phyloP scores from a whole-genome alignment of 2,888 invertebrate genomes.

The Pterobdella sp. region DNA sequence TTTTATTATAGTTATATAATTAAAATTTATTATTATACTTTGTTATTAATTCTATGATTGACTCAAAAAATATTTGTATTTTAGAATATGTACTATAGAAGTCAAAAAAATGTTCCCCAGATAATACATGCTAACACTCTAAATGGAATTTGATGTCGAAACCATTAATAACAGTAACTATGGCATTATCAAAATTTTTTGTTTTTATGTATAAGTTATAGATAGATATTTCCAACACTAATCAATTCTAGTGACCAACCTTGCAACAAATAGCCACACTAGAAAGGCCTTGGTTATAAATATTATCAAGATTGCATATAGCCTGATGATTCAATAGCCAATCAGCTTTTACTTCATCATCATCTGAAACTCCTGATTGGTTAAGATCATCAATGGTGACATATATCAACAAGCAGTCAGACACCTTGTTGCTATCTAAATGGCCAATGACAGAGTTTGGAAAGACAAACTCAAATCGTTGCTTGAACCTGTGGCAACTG shows the following conservation, averaged over 20 bases:
- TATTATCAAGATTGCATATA: conserved; percentile 65
- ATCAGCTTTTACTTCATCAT: neutral
- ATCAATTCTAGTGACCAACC: conserved; percentile 39
- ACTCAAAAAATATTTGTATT: too few relatives aligned
- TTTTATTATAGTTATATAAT: too few relatives aligned
- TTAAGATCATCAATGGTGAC: conserved; percentile 6
- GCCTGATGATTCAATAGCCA: conserved; percentile 66
- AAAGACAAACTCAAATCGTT: conserved; percentile 72
- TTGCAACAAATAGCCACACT: conserved; percentile 54
- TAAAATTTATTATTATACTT: too few relatives aligned
- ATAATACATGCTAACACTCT: too few relatives aligned
- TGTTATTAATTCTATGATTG: too few relatives aligned
- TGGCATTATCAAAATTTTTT: too few relatives aligned
- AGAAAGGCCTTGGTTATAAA: conserved; percentile 75
- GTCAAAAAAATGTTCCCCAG: too few relatives aligned
- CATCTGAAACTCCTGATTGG: neutral
- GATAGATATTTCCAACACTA: too few relatives aligned
- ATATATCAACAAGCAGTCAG: conserved; percentile 58
- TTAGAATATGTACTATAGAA: too few relatives aligned
- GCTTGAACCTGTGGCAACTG: conserved; percentile 76
- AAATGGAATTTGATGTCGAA: too few relatives aligned
- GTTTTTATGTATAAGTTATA: too few relatives aligned
- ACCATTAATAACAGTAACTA: too few relatives aligned
- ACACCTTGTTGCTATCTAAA: conserved; percentile 55
- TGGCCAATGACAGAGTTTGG: conserved; percentile 66